These are phyloP conservation scores for Watsonalla cultraria DNA, from an alignment of 2,888 invertebrate species.

Conservation along the genomic window DNA sequence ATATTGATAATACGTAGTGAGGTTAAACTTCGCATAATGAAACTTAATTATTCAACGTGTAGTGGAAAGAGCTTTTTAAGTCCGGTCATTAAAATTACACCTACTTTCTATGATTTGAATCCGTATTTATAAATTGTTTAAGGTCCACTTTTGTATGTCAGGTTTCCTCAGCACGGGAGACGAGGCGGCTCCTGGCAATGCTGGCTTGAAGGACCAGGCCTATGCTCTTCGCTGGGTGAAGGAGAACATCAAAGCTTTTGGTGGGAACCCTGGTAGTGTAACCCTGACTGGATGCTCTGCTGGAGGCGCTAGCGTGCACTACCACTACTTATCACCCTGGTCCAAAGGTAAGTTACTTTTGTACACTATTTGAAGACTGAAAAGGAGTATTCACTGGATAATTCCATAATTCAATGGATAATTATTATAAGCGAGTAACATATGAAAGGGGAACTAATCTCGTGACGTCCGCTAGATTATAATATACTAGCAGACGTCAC, in stretches of 20 bases:
- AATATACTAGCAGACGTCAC: too few relatives aligned
- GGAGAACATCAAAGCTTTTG: slow-evolving; percentile 83
- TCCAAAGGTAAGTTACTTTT: slow-evolving; percentile 70
- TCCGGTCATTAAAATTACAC: too few relatives aligned
- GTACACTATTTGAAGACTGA: background rate
- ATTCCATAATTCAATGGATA: too few relatives aligned
- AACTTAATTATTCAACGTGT: too few relatives aligned
- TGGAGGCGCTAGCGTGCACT: slow-evolving; percentile 86
- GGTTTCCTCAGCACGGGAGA: slow-evolving; percentile 88
- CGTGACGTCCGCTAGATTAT: too few relatives aligned
- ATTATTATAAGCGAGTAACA: background rate
- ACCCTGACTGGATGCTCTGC: slow-evolving; percentile 85
- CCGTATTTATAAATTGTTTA: background rate
- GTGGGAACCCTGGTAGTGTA: slow-evolving; percentile 84
- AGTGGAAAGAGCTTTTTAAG: too few relatives aligned
- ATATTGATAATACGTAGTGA: too few relatives aligned
- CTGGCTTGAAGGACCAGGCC: slow-evolving; percentile 86
- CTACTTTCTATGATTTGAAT: too few relatives aligned
- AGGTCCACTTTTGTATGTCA: slow-evolving; percentile 28
- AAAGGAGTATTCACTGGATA: too few relatives aligned
- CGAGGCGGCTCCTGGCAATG: slow-evolving; percentile 82
- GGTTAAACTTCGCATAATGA: too few relatives aligned
- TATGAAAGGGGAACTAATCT: background rate
- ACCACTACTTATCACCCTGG: slow-evolving; percentile 82
- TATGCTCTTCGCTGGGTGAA: slow-evolving; percentile 85